Evolutionary conservation across 37 sponge, comb jelly and placozoan genomes (phyloP).

Genomic region (Agelas oroides): DNA sequence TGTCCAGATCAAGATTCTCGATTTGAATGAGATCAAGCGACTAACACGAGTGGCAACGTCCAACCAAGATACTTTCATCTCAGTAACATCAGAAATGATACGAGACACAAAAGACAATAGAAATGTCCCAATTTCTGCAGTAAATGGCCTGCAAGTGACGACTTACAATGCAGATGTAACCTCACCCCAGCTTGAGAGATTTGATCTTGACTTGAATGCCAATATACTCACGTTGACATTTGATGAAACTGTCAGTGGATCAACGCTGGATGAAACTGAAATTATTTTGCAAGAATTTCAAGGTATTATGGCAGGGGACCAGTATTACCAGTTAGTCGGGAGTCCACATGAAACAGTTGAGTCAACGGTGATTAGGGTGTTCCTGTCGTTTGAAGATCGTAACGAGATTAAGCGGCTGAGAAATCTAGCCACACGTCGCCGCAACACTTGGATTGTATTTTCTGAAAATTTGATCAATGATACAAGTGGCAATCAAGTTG

Average conservation of each 20-base stretch:
- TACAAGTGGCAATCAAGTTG: slow-evolving; percentile 64
- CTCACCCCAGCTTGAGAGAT: slow-evolving; percentile 55
- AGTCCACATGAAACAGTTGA: slow-evolving; percentile 59
- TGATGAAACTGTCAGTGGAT: slow-evolving; percentile 82
- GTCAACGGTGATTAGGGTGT: slow-evolving; percentile 59
- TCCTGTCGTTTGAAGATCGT: slow-evolving; percentile 76
- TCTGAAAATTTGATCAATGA: slow-evolving; percentile 61
- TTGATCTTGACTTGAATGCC: slow-evolving; percentile 69
- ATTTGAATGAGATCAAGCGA: slow-evolving; percentile 77
- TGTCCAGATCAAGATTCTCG: slow-evolving; percentile 42
- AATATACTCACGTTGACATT: slow-evolving; percentile 77
- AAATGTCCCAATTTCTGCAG: slow-evolving; percentile 33
- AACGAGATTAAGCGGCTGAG: slow-evolving; percentile 74
- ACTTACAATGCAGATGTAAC: slow-evolving; percentile 69
- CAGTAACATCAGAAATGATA: slow-evolving; percentile 45
- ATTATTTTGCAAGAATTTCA: slow-evolving; percentile 69
- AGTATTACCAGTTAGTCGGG: slow-evolving; percentile 57
- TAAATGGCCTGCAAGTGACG: slow-evolving; percentile 54
- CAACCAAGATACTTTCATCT: slow-evolving; percentile 57
- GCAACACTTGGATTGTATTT: slow-evolving; percentile 68
- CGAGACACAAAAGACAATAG: slow-evolving; percentile 72
- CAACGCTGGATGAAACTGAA: slow-evolving; percentile 69
- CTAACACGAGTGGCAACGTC: slow-evolving; percentile 64
- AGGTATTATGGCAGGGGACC: slow-evolving; percentile 7
- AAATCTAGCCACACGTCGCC: slow-evolving; percentile 55